phyloP scores from a whole-genome alignment of 2,113 vertebrate genomes.

The Lamprotornis superbus region DNA sequence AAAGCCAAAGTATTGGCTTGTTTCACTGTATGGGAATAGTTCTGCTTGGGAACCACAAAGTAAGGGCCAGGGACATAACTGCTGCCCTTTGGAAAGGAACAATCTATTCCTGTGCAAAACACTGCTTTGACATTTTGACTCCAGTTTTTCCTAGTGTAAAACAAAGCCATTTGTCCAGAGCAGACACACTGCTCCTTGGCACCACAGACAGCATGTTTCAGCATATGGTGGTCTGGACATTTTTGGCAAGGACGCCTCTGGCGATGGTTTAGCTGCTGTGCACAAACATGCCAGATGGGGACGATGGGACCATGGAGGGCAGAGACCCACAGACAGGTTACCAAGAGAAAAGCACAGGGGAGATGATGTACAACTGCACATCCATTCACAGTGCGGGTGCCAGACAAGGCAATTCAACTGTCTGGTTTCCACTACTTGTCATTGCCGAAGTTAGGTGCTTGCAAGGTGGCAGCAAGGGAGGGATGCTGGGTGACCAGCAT shows the following conservation, averaged over 20 bases:
- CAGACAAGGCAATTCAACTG: neutral
- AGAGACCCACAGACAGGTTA: neutral
- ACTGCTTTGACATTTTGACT: conserved; percentile 21
- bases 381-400: neutral
- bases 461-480: neutral
- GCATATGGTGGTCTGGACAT: neutral
- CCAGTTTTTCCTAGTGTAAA: conserved; percentile 27
- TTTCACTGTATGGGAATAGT: neutral
- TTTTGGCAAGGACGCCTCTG: neutral
- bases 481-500: neutral
- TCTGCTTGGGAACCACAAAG: neutral
- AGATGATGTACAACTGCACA: neutral
- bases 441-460: neutral
- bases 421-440: neutral
- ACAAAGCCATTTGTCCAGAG: conserved; percentile 30
- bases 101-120: neutral
- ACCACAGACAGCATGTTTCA: neutral
- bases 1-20: neutral
- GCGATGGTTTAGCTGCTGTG: neutral
- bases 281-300: neutral
- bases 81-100: neutral
- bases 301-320: neutral
- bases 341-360: neutral
- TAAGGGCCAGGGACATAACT: neutral
- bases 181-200: neutral